Conservation (phyloP, 2,888 invertebrate genomes). For the Eupithecia insigniata region DNA sequence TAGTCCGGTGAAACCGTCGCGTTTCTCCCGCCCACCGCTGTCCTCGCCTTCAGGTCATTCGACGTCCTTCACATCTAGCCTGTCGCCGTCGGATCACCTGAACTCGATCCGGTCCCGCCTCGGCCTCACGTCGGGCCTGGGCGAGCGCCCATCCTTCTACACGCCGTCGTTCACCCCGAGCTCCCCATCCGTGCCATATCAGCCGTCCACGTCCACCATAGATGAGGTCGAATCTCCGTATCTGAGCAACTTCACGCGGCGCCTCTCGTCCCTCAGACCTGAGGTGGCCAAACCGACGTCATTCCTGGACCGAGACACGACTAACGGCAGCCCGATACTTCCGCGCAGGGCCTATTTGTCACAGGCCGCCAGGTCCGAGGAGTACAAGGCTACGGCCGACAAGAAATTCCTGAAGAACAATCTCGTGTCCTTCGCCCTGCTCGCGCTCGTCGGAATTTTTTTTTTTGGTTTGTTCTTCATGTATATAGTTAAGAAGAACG, state of each 20-base stretch:
- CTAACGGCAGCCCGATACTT: slow-evolving; percentile 69
- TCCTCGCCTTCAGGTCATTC: slow-evolving; percentile 56
- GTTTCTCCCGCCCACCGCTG: slow-evolving; percentile 72
- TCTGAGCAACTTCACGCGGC: slow-evolving; percentile 88
- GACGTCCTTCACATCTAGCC: slow-evolving; percentile 61
- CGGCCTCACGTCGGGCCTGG: slow-evolving; percentile 78
- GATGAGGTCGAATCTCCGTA: slow-evolving; percentile 87
- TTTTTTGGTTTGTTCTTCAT: slow-evolving; percentile 87
- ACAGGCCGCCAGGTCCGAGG: slow-evolving; percentile 70
- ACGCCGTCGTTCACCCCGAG: slow-evolving; percentile 63
- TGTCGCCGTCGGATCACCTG: slow-evolving; percentile 79
- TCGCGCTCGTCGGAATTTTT: slow-evolving; percentile 86
- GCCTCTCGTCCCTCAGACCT: slow-evolving; percentile 80
- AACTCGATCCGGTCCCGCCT: slow-evolving; percentile 85
- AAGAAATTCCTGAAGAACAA: slow-evolving; percentile 84
- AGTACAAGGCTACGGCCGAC: slow-evolving; percentile 74
- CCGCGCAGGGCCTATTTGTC: slow-evolving; percentile 74
- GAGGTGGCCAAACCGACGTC: slow-evolving; percentile 63
- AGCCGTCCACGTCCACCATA: slow-evolving; percentile 70
- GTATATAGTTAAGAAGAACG: slow-evolving; percentile 87
- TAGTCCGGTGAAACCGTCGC: slow-evolving; percentile 69
- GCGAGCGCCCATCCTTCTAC: slow-evolving; percentile 68
- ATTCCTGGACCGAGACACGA: slow-evolving; percentile 68
- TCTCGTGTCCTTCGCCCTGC: slow-evolving; percentile 86
- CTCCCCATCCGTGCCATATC: slow-evolving; percentile 68